Evolutionary conservation across 2,113 vertebrate genomes (phyloP).

Genomic region (Corythaixoides concolor): DNA sequence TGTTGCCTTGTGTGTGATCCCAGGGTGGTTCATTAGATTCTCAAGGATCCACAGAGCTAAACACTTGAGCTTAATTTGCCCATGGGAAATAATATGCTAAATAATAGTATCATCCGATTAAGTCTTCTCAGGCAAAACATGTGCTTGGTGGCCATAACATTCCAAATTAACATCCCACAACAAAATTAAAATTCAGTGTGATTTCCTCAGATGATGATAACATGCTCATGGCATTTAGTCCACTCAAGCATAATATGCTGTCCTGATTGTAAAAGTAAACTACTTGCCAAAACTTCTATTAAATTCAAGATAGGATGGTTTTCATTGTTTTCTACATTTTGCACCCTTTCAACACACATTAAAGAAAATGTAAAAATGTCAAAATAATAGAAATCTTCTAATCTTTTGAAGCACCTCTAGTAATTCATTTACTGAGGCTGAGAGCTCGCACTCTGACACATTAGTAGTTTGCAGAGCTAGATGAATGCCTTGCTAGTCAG

Average conservation of each 20-base stretch:
- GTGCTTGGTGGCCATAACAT: constrained; percentile 51
- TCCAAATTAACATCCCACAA: constrained; percentile 39
- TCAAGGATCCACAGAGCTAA: constrained; percentile 28
- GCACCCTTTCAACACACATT: neutral
- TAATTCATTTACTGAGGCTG: neutral
- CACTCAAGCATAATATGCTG: neutral
- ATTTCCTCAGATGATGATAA: constrained; percentile 54
- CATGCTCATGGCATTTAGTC: neutral
- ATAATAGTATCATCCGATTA: constrained; percentile 43
- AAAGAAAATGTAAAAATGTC: neutral
- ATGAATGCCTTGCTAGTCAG: neutral
- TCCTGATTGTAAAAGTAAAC: constrained; percentile 15
- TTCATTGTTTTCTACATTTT: neutral
- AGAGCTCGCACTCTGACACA: neutral
- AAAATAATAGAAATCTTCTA: neutral
- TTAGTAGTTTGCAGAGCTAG: neutral
- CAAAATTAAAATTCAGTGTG: constrained; percentile 64
- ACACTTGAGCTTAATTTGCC: constrained; percentile 62
- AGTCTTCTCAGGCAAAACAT: constrained; percentile 60
- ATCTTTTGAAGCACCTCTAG: neutral
- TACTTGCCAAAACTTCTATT: neutral
- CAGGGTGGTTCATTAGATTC: constrained; percentile 29
- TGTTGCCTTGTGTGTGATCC: neutral
- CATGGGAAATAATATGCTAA: constrained; percentile 57
- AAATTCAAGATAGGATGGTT: neutral